Conservation (phyloP, 2,113 vertebrate genomes). For the Melanocharis versteri region DNA sequence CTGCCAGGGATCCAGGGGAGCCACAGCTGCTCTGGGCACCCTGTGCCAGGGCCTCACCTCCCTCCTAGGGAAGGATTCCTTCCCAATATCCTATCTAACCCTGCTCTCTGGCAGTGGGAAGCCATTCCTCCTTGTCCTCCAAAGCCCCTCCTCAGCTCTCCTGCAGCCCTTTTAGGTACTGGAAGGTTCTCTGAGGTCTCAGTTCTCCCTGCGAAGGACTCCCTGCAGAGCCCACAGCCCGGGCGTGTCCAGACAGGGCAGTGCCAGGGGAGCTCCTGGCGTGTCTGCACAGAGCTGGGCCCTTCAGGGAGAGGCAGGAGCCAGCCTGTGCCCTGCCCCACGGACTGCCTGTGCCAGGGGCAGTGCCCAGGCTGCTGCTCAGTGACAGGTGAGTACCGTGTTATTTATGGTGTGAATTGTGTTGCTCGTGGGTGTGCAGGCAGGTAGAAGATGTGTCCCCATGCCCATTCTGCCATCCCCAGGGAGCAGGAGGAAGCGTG, state of each 20-base stretch:
- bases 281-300: neutral
- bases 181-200: neutral
- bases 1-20: neutral
- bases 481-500: neutral
- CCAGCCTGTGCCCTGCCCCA: accelerated
- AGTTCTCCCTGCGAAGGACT: neutral
- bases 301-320: neutral
- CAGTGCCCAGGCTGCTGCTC: neutral
- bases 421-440: accelerated
- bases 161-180: neutral
- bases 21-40: neutral
- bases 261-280: accelerated
- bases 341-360: accelerated
- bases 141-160: neutral
- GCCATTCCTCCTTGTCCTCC: neutral
- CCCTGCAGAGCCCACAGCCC: neutral
- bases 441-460: neutral
- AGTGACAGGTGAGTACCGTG: accelerated
- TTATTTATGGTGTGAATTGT: neutral
- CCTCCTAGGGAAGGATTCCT: accelerated
- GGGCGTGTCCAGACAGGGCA: neutral
- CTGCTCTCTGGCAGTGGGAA: neutral
- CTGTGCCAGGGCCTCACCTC: neutral
- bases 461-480: neutral
- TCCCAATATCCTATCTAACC: accelerated